phyloP scores from a whole-genome alignment of 1,140 invertebrate species.

The Stenopsyche tienmushanensis region DNA sequence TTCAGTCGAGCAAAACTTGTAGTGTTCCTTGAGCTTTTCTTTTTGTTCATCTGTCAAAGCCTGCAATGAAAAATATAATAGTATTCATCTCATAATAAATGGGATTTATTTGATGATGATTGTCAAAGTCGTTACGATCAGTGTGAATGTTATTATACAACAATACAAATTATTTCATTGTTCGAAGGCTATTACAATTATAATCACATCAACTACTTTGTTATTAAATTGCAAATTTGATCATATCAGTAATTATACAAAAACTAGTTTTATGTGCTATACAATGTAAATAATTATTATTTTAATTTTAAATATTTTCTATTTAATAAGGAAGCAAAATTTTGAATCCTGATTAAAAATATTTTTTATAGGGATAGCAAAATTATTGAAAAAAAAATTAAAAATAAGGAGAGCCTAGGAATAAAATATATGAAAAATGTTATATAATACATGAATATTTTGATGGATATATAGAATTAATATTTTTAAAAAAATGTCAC shows the following conservation, averaged over 20 bases:
- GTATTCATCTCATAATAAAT: background rate
- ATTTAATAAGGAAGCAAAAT: background rate
- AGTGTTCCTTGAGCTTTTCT: slow-evolving; percentile 8
- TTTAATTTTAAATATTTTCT: background rate
- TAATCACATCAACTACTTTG: background rate
- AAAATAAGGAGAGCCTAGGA: background rate
- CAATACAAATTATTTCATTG: background rate
- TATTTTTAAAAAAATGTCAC: slow-evolving; percentile 6
- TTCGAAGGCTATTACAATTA: background rate
- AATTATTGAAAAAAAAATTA: background rate
- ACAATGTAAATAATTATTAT: background rate
- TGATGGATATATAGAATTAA: background rate
- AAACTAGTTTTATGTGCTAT: background rate
- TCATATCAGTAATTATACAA: background rate
- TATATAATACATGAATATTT: slow-evolving; percentile 1
- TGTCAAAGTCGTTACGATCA: background rate
- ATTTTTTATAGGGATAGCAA: background rate
- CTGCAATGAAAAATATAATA: slow-evolving; percentile 12
- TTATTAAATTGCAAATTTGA: background rate
- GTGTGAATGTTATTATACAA: background rate
- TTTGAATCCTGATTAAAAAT: background rate
- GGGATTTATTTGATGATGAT: background rate
- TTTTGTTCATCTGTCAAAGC: slow-evolving; percentile 31
- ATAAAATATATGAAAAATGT: slow-evolving; percentile 3
- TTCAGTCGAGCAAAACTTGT: background rate